A percentile compares a stretch with the other conserved stretches of the same genome.
Conservation (phyloP, 2,888 invertebrate species). For the Pachymerium ferrugineum region DNA sequence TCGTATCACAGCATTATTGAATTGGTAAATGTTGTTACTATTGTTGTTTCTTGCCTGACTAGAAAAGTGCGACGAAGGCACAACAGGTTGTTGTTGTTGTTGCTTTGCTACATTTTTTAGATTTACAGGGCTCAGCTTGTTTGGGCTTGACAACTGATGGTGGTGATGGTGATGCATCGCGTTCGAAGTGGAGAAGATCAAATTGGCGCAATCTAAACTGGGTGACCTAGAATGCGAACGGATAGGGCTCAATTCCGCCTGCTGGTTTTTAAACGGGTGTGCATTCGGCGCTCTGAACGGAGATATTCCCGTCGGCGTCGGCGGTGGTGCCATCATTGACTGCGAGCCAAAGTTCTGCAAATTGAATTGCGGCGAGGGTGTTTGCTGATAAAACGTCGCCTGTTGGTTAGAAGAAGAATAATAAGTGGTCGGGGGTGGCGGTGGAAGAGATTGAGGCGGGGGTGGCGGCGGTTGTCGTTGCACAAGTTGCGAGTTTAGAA, state of each 20-base stretch:
- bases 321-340: conserved; percentile 37
- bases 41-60: background rate
- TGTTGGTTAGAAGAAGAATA: conserved; percentile 46
- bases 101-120: conserved; percentile 22
- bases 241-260: conserved; percentile 34
- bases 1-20: conserved; percentile 45
- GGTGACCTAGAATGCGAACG: conserved; percentile 35
- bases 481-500: conserved; percentile 60
- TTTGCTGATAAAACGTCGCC: conserved; percentile 42
- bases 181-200: conserved; percentile 34
- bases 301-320: conserved; percentile 14
- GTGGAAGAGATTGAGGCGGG: conserved; percentile 48
- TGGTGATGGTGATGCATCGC: conserved; percentile 29
- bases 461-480: conserved; percentile 56
- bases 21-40: background rate
- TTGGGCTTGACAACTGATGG: conserved; percentile 29
- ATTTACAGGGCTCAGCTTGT: conserved; percentile 29
- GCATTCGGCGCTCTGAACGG: conserved; percentile 27
- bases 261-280: conserved; percentile 32
- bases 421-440: conserved; percentile 53
- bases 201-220: conserved; percentile 28
- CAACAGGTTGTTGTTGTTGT: background rate
- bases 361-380: conserved; percentile 46
- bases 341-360: conserved; percentile 50
- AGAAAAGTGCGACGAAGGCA: background rate